Conservation (phyloP, 37 sponge, comb jelly and placozoan species). For the Lycopodina hypogea region DNA sequence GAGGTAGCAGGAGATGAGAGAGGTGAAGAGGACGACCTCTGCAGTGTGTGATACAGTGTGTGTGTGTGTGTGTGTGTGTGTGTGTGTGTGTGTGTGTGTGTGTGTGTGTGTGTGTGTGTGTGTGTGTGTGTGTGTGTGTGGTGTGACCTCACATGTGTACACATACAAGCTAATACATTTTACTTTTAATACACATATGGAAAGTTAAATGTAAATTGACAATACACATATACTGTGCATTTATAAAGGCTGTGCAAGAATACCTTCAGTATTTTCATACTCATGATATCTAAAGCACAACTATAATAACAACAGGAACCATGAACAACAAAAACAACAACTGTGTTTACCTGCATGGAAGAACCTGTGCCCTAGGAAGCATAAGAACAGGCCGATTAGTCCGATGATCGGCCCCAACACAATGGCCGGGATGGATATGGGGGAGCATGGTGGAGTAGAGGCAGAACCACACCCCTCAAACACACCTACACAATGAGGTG, state of each 20-base stretch:
- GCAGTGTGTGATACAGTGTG: too few relatives aligned
- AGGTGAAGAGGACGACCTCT: slow-evolving; percentile 2
- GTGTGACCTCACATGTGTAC: too few relatives aligned
- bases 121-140: background rate
- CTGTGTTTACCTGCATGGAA: slow-evolving; percentile 12
- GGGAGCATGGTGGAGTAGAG: background rate
- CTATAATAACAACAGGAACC: background rate
- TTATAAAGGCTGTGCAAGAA: too few relatives aligned
- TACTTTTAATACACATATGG: too few relatives aligned
- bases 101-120: slow-evolving; percentile 30
- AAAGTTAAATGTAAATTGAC: too few relatives aligned
- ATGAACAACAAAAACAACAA: background rate
- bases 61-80: slow-evolving; percentile 1
- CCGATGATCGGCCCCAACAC: background rate
- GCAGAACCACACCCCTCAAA: background rate
- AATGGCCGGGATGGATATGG: background rate
- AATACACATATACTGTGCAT: too few relatives aligned
- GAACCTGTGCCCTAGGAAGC: slow-evolving; percentile 14
- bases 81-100: slow-evolving; percentile 16
- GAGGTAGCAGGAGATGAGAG: slow-evolving; percentile 4
- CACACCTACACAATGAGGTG: background rate
- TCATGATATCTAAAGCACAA: background rate
- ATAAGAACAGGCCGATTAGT: slow-evolving; percentile 9
- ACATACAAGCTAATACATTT: too few relatives aligned
- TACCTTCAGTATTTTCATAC: too few relatives aligned